A percentile compares a stretch with the other conserved stretches of the same genome.
These are phyloP conservation scores for Lithophane ornitopus DNA, from an alignment of 2,888 invertebrate species.

Conservation along the genomic window DNA sequence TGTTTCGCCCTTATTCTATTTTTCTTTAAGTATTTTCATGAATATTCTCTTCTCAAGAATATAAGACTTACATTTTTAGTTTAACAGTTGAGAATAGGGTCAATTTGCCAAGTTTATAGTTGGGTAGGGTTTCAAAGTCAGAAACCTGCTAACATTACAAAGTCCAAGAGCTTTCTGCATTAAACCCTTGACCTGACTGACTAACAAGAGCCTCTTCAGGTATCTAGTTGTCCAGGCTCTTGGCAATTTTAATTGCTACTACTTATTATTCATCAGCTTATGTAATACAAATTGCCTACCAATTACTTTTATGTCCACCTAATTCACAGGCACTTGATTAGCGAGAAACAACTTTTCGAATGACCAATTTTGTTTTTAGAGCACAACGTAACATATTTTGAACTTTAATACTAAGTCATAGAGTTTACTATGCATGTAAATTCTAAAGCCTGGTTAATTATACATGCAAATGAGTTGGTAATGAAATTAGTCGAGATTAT, in stretches of 20 bases:
- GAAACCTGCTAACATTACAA: not conserved
- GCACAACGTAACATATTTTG: not conserved
- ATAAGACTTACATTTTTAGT: not conserved
- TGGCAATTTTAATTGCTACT: not conserved
- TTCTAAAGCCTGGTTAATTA: constrained; percentile 8
- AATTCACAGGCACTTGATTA: not conserved
- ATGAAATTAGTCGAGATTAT: constrained; percentile 42
- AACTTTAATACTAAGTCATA: not conserved
- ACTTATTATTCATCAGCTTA: not conserved
- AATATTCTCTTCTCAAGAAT: not conserved
- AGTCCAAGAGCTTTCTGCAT: not conserved
- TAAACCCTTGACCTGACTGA: not conserved
- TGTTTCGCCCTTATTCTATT: not conserved
- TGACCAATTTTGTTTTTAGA: not conserved
- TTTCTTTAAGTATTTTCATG: not conserved
- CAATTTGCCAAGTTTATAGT: not conserved
- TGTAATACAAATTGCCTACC: not conserved
- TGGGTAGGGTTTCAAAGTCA: not conserved
- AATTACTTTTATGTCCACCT: no score
- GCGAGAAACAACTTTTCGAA: not conserved
- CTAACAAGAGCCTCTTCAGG: not conserved
- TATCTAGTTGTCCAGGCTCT: not conserved
- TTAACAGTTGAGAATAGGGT: not conserved
- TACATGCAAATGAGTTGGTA: constrained; percentile 37
- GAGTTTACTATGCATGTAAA: not conserved